These are phyloP conservation scores for Ciona savignyi DNA, from an alignment of 23 tunicate genomes.

Conservation along the genomic window DNA sequence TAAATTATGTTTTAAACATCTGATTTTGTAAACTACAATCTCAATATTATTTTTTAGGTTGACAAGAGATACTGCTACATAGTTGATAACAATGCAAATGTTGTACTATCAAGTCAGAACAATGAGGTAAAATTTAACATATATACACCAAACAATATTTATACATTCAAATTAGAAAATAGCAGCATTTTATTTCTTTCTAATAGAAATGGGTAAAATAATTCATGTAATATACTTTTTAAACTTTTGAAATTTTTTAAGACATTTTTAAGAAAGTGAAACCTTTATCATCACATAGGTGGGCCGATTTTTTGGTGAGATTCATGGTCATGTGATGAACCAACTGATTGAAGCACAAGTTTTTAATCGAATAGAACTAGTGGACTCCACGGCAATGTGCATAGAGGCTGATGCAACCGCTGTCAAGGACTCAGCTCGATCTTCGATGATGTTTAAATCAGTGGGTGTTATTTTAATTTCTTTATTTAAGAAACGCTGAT, in stretches of 20 bases:
- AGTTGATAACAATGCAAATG: constrained; percentile 47
- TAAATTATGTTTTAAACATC: no score
- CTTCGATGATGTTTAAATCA: background rate
- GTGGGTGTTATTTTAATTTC: no score
- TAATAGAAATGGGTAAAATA: no score
- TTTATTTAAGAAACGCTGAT: no score
- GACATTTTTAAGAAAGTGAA: background rate
- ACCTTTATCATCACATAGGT: constrained; percentile 15
- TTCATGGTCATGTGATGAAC: constrained; percentile 44
- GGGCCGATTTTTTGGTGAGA: constrained; percentile 25
- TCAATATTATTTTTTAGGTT: constrained; percentile 21
- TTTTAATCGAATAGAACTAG: constrained; percentile 16
- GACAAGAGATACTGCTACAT: constrained; percentile 30
- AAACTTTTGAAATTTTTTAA: background rate
- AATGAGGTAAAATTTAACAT: constrained; percentile 41
- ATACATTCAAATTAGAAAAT: no score
- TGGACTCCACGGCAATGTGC: constrained; percentile 34
- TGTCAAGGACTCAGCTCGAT: background rate
- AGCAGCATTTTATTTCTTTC: no score
- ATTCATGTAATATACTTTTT: no score
- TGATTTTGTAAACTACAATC: no score
- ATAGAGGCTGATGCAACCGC: background rate
- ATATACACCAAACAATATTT: no score
- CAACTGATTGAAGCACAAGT: constrained; percentile 12
- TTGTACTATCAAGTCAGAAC: constrained; percentile 23